phyloP scores from a whole-genome alignment of 1,140 invertebrate species.

The Pristionchus pacificus region DNA sequence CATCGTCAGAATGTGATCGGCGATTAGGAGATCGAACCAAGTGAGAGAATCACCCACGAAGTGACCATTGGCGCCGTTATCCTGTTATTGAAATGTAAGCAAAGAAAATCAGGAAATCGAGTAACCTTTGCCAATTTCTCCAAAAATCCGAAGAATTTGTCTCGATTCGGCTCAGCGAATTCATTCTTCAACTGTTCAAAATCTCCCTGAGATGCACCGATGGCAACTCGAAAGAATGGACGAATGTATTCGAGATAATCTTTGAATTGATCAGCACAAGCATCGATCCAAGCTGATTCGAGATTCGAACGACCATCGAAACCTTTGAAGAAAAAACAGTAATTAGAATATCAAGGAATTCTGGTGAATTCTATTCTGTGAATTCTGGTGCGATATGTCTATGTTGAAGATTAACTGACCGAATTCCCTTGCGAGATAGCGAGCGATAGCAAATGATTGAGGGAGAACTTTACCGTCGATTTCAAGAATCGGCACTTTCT shows the following conservation, averaged over 20 bases:
- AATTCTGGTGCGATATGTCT: too few relatives aligned
- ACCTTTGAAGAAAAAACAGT: too few relatives aligned
- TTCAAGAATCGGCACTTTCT: too few relatives aligned
- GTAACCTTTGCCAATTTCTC: not conserved
- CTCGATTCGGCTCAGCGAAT: slow-evolving; percentile 2
- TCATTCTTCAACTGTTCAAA: slow-evolving; percentile 17
- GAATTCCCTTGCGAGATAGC: too few relatives aligned
- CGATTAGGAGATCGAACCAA: slow-evolving; percentile 14
- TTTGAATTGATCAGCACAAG: slow-evolving; percentile 22
- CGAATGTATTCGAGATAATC: slow-evolving; percentile 16
- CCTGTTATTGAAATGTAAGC: not conserved
- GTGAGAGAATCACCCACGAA: slow-evolving; percentile 21
- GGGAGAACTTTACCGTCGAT: too few relatives aligned
- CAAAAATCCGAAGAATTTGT: slow-evolving; percentile 14
- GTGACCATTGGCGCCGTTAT: not conserved
- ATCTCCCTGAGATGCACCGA: slow-evolving; percentile 18
- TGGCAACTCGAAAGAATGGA: not conserved
- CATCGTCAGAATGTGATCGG: slow-evolving; percentile 10
- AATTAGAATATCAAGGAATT: too few relatives aligned
- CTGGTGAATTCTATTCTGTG: too few relatives aligned
- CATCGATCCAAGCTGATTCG: slow-evolving; percentile 16
- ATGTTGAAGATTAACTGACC: too few relatives aligned
- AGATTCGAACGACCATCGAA: slow-evolving; percentile 9
- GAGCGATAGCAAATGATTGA: too few relatives aligned
- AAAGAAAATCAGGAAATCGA: not conserved